Evolutionary conservation across 1,140 invertebrate species (phyloP).

Genomic region (Sinella curviseta): DNA sequence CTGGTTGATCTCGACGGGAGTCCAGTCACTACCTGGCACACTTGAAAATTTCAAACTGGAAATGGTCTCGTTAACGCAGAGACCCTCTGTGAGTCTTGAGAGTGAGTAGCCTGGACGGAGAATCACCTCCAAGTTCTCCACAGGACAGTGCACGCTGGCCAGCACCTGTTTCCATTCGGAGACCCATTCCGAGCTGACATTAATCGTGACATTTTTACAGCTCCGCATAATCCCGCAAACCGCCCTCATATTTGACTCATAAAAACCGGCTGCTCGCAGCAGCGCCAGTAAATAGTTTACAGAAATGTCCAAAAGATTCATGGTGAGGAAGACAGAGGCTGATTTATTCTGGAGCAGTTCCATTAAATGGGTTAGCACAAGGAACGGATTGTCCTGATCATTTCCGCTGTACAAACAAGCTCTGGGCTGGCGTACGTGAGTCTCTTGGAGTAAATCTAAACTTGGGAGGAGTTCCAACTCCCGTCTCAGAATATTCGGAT

Average conservation of each 20-base stretch:
- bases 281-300: slow-evolving; percentile 58
- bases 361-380: slow-evolving; percentile 57
- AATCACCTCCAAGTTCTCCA: slow-evolving; percentile 36
- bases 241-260: slow-evolving; percentile 58
- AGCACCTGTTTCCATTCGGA: slow-evolving; percentile 49
- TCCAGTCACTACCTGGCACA: slow-evolving; percentile 48
- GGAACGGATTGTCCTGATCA: slow-evolving; percentile 31
- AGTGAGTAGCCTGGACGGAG: slow-evolving; percentile 41
- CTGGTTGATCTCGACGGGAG: slow-evolving; percentile 45
- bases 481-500: slow-evolving; percentile 58
- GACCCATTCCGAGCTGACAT: slow-evolving; percentile 43
- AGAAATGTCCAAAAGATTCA: slow-evolving; percentile 59
- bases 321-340: slow-evolving; percentile 57
- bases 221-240: slow-evolving; percentile 52
- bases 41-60: slow-evolving; percentile 43
- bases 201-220: slow-evolving; percentile 43
- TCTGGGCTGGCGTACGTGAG: slow-evolving; percentile 28
- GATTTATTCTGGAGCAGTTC: slow-evolving; percentile 58
- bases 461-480: slow-evolving; percentile 60
- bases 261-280: slow-evolving; percentile 58
- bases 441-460: slow-evolving; percentile 48
- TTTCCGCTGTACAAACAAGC: background rate
- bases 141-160: slow-evolving; percentile 42
- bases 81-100: slow-evolving; percentile 43
- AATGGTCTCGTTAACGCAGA: slow-evolving; percentile 46